These are phyloP conservation scores for Spilogale gracilis DNA, from an alignment of 2,113 vertebrate species.

Conservation along the genomic window DNA sequence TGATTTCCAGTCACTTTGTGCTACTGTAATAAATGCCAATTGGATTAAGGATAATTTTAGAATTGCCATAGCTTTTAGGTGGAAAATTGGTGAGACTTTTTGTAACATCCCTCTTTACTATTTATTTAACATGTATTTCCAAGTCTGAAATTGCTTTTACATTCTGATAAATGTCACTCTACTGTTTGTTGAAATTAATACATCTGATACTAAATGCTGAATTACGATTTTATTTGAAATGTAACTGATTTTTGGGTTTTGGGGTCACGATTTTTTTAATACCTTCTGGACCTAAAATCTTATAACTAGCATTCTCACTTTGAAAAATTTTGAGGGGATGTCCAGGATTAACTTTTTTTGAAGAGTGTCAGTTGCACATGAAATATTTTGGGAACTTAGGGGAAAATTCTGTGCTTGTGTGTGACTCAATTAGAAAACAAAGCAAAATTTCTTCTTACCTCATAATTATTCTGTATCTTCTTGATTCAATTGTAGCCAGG, in stretches of 20 bases:
- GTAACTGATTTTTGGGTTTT: background rate
- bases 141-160: background rate
- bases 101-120: background rate
- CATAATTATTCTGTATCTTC: background rate
- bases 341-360: conserved; percentile 8
- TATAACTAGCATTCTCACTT: conserved; percentile 13
- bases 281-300: background rate
- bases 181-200: conserved; percentile 44
- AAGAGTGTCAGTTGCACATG: background rate
- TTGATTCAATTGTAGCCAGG: background rate
- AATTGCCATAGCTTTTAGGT: conserved; percentile 37
- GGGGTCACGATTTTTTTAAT: background rate
- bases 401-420: conserved; percentile 23
- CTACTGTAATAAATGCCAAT: conserved; percentile 33
- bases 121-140: conserved; percentile 13
- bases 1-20: background rate
- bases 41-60: conserved; percentile 39
- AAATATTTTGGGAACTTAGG: conserved; percentile 40
- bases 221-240: conserved; percentile 55
- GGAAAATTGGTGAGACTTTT: conserved; percentile 2
- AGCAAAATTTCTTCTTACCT: conserved; percentile 10
- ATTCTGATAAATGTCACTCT: conserved; percentile 29
- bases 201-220: background rate
- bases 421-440: conserved; percentile 55
- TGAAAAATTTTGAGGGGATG: conserved; percentile 41